Evolutionary conservation across 2,113 vertebrate species (phyloP).

Genomic region (Misgurnus anguillicaudatus): DNA sequence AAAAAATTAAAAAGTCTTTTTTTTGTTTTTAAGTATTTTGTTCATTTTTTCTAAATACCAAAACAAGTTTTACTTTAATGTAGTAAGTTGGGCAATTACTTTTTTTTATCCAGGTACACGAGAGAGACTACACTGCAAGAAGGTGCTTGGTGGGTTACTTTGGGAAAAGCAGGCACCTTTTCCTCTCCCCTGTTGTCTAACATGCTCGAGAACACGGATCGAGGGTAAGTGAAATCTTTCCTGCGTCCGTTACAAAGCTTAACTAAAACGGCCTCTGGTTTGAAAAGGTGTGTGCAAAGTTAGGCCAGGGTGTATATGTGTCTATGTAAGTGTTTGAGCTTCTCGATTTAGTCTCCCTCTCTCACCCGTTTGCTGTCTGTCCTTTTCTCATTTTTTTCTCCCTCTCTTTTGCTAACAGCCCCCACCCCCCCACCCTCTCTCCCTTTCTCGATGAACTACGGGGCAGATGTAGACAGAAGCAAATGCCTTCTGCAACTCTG

Average conservation of each 20-base stretch:
- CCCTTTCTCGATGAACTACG: conserved; percentile 50
- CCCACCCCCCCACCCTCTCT: conserved; percentile 12
- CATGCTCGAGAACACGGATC: conserved; percentile 48
- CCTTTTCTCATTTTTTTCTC: conserved; percentile 39
- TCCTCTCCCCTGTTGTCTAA: conserved; percentile 50
- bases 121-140: conserved; percentile 46
- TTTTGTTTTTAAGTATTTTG: conserved; percentile 1
- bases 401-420: conserved; percentile 40
- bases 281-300: conserved; percentile 54
- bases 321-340: conserved; percentile 13
- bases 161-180: conserved; percentile 49
- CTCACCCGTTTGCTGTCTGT: conserved; percentile 44
- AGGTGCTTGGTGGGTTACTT: conserved; percentile 37
- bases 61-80: conserved; percentile 28
- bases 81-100: conserved; percentile 41
- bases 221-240: conserved; percentile 67
- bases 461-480: conserved; percentile 44
- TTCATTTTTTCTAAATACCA: conserved; percentile 40
- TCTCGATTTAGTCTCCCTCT: conserved; percentile 36
- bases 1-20: conserved; percentile 20
- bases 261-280: conserved; percentile 53
- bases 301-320: conserved; percentile 54
- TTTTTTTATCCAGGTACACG: conserved; percentile 45
- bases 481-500: conserved; percentile 51
- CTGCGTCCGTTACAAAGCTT: conserved; percentile 48